A percentile compares a stretch with the other conserved stretches of the same genome.
Evolutionary conservation across 2,113 vertebrate genomes (phyloP).

Genomic region (Pipa parva): DNA sequence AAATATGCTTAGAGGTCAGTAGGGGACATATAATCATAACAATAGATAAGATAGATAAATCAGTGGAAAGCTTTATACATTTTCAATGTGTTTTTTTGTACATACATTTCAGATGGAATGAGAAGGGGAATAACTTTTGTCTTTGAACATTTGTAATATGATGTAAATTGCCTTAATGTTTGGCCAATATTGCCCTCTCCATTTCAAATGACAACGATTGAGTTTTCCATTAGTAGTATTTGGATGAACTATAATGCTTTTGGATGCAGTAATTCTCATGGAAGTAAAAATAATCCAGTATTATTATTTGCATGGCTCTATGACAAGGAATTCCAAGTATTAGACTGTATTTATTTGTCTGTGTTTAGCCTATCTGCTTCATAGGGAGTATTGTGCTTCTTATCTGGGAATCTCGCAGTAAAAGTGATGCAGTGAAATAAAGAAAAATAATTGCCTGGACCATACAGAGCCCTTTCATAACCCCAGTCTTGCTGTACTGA

Average conservation of each 20-base stretch:
- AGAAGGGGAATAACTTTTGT: no score
- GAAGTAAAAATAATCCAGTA: conserved; percentile 16
- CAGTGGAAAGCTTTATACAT: no score
- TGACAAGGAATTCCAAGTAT: conserved; percentile 13
- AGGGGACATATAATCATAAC: no score
- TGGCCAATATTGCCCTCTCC: no score
- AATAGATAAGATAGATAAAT: no score
- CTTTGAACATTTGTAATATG: no score
- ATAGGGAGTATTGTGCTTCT: conserved; percentile 19
- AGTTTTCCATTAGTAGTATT: neutral
- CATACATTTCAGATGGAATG: no score
- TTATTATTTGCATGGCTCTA: conserved; percentile 10
- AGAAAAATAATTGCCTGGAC: conserved; percentile 28
- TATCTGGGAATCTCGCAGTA: conserved; percentile 25
- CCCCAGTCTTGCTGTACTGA: conserved; percentile 28
- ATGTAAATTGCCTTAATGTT: no score
- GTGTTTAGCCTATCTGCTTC: conserved; percentile 11
- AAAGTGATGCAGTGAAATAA: conserved; percentile 13
- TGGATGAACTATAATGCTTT: neutral
- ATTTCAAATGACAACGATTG: no score
- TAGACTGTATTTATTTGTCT: conserved; percentile 34
- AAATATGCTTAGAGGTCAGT: no score
- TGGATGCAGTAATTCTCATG: conserved; percentile 7
- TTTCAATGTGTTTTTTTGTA: no score
- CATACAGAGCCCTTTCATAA: conserved; percentile 12